A percentile compares a stretch with the other conserved stretches of the same genome.
phyloP scores from a whole-genome alignment of 1,140 invertebrate genomes.

The Acyrthosiphon pisum region DNA sequence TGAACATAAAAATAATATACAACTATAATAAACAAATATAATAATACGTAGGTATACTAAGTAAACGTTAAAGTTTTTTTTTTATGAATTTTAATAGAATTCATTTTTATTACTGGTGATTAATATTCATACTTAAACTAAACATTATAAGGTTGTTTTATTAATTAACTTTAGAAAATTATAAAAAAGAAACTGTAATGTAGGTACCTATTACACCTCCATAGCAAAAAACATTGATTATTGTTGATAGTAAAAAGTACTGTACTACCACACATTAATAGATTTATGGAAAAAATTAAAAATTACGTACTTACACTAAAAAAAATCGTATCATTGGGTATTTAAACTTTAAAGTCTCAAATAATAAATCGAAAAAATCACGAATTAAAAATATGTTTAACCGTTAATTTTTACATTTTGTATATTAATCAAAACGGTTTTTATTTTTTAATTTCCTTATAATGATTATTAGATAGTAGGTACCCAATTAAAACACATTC shows the following conservation, averaged over 20 bases:
- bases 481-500: not conserved
- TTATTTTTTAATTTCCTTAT: not conserved
- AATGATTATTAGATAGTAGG: not conserved
- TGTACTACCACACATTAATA: too few relatives aligned
- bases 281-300: too few relatives aligned
- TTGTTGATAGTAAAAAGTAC: too few relatives aligned
- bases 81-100: not conserved
- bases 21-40: not conserved
- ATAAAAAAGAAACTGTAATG: not conserved
- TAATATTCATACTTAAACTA: slow-evolving; percentile 1
- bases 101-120: not conserved
- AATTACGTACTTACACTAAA: not conserved
- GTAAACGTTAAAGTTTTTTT: not conserved
- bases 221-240: not conserved
- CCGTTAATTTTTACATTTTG: not conserved
- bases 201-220: not conserved
- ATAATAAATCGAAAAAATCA: not conserved
- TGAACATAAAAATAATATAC: not conserved
- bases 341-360: not conserved
- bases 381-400: not conserved
- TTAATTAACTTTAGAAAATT: not conserved
- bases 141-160: not conserved
- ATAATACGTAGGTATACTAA: not conserved
- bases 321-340: not conserved
- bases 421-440: not conserved